Conservation (phyloP, 1,140 invertebrate species). For the Belonocnema kinseyi region DNA sequence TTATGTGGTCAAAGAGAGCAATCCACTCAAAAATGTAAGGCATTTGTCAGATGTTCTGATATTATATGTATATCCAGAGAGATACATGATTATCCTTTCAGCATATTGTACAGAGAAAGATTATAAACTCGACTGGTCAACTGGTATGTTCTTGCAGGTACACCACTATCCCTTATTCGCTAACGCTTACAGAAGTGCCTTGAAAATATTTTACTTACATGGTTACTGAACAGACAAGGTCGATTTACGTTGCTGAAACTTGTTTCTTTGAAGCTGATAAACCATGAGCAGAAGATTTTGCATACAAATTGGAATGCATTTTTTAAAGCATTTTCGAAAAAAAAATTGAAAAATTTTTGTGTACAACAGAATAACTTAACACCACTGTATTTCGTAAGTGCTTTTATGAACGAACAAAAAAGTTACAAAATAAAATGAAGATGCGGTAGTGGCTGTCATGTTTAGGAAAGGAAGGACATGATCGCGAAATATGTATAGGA, state of each 20-base stretch:
- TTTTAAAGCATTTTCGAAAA: background rate
- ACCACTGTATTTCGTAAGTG: no score
- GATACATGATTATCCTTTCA: conserved; percentile 69
- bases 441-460: background rate
- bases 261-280: conserved; percentile 29
- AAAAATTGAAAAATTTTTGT: background rate
- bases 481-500: conserved; percentile 40
- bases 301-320: conserved; percentile 8
- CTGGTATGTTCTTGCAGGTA: conserved; percentile 32
- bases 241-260: background rate
- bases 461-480: background rate
- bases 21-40: conserved; percentile 35
- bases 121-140: conserved; percentile 26
- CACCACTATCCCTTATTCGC: conserved; percentile 24
- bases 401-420: no score
- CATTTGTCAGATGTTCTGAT: conserved; percentile 50
- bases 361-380: background rate
- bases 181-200: conserved; percentile 23
- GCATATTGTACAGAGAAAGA: conserved; percentile 36
- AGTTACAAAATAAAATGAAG: no score
- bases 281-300: conserved; percentile 5
- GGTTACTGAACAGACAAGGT: no score
- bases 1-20: no score
- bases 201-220: background rate
- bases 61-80: conserved; percentile 48